Evolutionary conservation across 2,113 vertebrate genomes (phyloP).

Genomic region (Lophura nycthemera): DNA sequence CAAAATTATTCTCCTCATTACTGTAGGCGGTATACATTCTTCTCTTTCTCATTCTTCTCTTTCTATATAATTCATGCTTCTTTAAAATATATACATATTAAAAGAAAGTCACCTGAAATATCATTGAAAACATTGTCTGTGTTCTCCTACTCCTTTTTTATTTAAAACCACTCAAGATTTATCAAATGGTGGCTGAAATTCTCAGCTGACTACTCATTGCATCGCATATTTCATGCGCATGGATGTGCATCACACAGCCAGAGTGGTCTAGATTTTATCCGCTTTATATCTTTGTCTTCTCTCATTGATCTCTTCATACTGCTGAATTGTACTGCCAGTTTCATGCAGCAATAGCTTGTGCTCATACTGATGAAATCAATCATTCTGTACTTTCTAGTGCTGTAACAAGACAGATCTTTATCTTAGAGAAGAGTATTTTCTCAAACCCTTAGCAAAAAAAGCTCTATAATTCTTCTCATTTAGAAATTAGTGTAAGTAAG

Average conservation of each 20-base stretch:
- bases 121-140: not conserved
- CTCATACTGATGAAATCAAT: not conserved
- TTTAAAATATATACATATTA: not conserved
- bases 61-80: not conserved
- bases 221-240: not conserved
- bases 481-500: not conserved
- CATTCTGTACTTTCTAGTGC: not conserved
- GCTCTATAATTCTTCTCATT: not conserved
- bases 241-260: not conserved
- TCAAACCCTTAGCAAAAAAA: not conserved
- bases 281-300: not conserved
- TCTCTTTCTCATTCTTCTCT: not conserved
- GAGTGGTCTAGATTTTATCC: not conserved
- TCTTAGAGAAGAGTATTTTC: not conserved
- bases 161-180: not conserved
- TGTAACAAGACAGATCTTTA: not conserved
- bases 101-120: constrained; percentile 19
- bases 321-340: not conserved
- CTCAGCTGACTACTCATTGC: not conserved
- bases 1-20: not conserved
- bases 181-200: not conserved
- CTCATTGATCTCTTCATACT: not conserved
- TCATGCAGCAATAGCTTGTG: not conserved
- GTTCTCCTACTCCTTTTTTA: not conserved
- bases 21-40: not conserved